These are phyloP conservation scores for Trachymyrmex cornetzi DNA, from an alignment of 1,140 invertebrate species.

Conservation along the genomic window DNA sequence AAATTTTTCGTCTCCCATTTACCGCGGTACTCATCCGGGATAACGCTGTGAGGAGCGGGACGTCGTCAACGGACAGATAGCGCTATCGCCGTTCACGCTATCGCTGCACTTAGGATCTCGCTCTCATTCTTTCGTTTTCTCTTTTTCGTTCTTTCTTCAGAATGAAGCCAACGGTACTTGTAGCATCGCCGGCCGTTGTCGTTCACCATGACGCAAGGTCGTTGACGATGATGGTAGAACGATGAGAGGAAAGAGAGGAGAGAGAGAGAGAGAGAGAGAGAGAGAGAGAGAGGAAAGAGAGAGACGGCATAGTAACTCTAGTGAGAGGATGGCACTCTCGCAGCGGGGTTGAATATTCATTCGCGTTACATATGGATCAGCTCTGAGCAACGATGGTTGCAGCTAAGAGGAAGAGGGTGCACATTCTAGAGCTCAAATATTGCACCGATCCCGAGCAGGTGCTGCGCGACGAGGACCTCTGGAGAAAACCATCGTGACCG, in stretches of 20 bases:
- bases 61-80: slow-evolving; percentile 58
- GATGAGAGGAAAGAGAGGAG: slow-evolving; percentile 14
- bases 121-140: slow-evolving; percentile 29
- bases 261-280: slow-evolving; percentile 16
- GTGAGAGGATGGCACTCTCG: slow-evolving; percentile 63
- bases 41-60: slow-evolving; percentile 42
- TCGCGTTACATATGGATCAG: slow-evolving; percentile 86
- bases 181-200: slow-evolving; percentile 64
- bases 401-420: slow-evolving; percentile 72
- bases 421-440: slow-evolving; percentile 72
- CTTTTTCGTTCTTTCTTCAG: slow-evolving; percentile 18
- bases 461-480: slow-evolving; percentile 21
- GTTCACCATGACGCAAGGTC: slow-evolving; percentile 69
- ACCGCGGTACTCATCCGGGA: slow-evolving; percentile 55
- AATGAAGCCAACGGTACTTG: slow-evolving; percentile 50
- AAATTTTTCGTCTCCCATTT: slow-evolving; percentile 60
- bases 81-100: slow-evolving; percentile 65
- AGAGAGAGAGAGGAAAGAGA: background rate
- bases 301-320: slow-evolving; percentile 24
- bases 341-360: slow-evolving; percentile 85
- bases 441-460: slow-evolving; percentile 61
- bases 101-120: slow-evolving; percentile 75
- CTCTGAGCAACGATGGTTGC: slow-evolving; percentile 74
- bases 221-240: slow-evolving; percentile 65
- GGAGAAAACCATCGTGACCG: slow-evolving; percentile 44